Evolutionary conservation across 2,113 vertebrate genomes (phyloP), one percentile per base, ranked within the genome.

Genomic region (Rhinoderma darwinii): DNA sequence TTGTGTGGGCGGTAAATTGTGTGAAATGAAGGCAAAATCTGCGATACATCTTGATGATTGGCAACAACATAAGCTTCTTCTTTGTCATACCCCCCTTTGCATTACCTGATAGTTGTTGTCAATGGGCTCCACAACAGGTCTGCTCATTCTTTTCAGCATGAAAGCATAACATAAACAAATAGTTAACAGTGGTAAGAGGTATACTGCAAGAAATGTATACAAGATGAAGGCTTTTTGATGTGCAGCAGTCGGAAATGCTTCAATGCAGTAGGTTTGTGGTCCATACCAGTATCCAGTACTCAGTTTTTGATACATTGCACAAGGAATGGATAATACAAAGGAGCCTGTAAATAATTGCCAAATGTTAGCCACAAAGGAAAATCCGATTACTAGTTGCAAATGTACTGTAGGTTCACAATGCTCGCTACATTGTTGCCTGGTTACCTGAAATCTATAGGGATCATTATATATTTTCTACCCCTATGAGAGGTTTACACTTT

Each of bases 251-350:
- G 81, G 56, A 9, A 90, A 88, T 2, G 88, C 89, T 78, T 91
- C 89, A n/a, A 80, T 84, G 43, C 86, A 90, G 54, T 90, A 89
- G 2, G 89, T 91, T 39, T 88, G 90, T 22, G 89, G 86, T 25
- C 90, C 90, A 35, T 91, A 91, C 89, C 90, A 91, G 84, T 89
- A 90, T 41, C 89, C 89, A 51, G 79, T 82, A 56, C 87, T 89
- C 30, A 89, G 82, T 27, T 89, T 87, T 44, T 90, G 89, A 70
- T 89, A 89, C 82, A 89, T 66, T 27, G 89, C 89, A 88, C 89
- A 88, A 66, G 89, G 90, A 20, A 90, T 47, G 0, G 89, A 89
- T 56, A 89, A 70, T 66, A 89, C 41, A 70, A 90, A 89, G 68
- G 90, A 90, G n/a, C 90, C 90, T 91, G 75, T 12, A 44, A 86